Evolutionary conservation across 1,140 invertebrate species (phyloP), one percentile per base, ranked within the genome.

Genomic region (Leptoteleia sp.): DNA sequence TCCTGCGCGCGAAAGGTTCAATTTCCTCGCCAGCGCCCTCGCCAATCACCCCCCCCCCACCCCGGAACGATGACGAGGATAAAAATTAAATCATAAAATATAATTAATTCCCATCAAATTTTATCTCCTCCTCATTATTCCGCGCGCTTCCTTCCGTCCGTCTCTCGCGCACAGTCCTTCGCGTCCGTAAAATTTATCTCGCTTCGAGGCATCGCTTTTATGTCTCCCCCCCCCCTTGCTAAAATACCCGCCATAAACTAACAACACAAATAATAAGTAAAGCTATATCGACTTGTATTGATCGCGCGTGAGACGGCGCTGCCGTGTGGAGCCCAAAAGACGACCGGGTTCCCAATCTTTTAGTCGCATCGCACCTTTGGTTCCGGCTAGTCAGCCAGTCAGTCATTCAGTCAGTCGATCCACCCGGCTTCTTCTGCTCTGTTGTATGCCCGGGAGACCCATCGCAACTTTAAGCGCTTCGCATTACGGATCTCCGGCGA

Each of bases 381-480:
- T 76, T 81, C 76, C 84, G 55, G 77, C 79, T 70, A 83, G 78
- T 79, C 82, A 79, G 81, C 73, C 80, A 68, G 54, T 67, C 43
- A 83, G 77, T 84, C 79, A 83, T 76, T 79, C 81, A 81, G 82
- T 77, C 78, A 72, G 43, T 67, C 40, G 57, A 65, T 67, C 72
- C 71, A 42, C 25, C 65, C 52, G 54, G 55, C 57, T 59, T 27
- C 43, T 67, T 59, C 61, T 64, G 40, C 47, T 62, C 55, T 40
- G 59, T 57, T 79, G 45, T 75, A 81, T 81, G 81, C 84, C 79
- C 83, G 15, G 35, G 84, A 80, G 84, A 84, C 79, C 76, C 81
- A 84, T 85, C 79, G 83, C 82, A 83, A 84, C 78, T 84, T 85
- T 84, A 84, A 85, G 76, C 83, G 82, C 76, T 81, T 84, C 81